Base-by-base conservation (phyloP, 2,888 invertebrate species). In the Oeneis ivallda region DNA sequence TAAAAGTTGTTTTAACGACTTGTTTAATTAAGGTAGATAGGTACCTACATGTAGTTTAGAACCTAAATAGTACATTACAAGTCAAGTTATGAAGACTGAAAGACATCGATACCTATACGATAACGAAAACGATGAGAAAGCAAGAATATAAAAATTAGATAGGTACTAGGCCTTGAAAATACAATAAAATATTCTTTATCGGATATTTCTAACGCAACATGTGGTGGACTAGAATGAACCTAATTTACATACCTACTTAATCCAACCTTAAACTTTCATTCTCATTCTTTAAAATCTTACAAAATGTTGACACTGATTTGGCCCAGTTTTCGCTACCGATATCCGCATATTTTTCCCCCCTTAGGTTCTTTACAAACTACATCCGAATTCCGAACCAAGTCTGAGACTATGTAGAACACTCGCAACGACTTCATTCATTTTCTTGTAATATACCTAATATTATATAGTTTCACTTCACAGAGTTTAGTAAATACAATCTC, bases 251-350 rank as follows among this genome's bases (percentile, higher is more conserved):
- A 37, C 9, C 26, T 37, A 34, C 32, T 5, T 52, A 52, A 32
- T 34, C 34, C 7, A 37, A 34, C 34, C 15, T n/a, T 52, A 52
- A 52, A 52, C 52, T 52, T 52, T 52, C 8, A 34, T 50, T 50
- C 26, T 52, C 4, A 34, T 37, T 53, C 34, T 52, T 52, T 52
- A 10, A 39, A 10, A 39, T 39, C 45, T 7, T 2, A 45, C 45
- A 45, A 45, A 45, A n/a, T 1, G 6, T 2, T 15, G 15, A 8
- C 15, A 45, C 8, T 47, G 15, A 17, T 9, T 47, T 47, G 17
- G 47, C 7, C 47, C 17, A 15, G 47, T 37, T 41, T 41, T 41
- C 4, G 13, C 11, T 26, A 26, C 5, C 26, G 5, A 0, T 26
- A 26, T 26, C 1, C 26, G 1, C 26, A 26, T 26, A 26, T 26